Percentiles rank a stretch among this genome's conserved stretches.
Evolutionary conservation across 1,140 invertebrate genomes (phyloP).

Genomic region (Nymphalis io): DNA sequence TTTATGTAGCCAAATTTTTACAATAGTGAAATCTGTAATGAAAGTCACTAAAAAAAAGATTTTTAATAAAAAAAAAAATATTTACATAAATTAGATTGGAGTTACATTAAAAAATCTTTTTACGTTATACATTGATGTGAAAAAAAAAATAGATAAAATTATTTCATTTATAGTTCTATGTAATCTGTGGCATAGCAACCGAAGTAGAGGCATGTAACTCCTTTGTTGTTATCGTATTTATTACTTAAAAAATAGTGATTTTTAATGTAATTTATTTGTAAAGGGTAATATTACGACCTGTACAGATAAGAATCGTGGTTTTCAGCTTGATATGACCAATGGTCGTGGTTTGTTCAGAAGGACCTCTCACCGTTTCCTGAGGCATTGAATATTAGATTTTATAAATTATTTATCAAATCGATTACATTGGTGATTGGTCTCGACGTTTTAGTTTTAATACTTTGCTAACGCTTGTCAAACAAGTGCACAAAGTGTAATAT

Average conservation of each 20-base stretch:
- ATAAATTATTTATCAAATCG: slow-evolving; percentile 18
- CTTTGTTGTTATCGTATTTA: slow-evolving; percentile 73
- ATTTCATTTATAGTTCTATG: neutral
- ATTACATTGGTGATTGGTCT: slow-evolving; percentile 30
- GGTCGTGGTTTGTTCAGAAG: neutral
- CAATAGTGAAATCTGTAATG: slow-evolving; percentile 10
- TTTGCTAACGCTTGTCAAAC: slow-evolving; percentile 74
- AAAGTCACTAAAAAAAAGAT: neutral
- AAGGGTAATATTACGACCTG: slow-evolving; percentile 59
- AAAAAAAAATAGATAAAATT: neutral
- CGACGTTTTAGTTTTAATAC: slow-evolving; percentile 40
- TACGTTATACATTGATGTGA: neutral
- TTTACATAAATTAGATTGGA: neutral
- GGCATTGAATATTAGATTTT: slow-evolving; percentile 21
- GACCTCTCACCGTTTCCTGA: slow-evolving; percentile 6
- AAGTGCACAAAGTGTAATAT: slow-evolving; percentile 70
- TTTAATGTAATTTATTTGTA: slow-evolving; percentile 75
- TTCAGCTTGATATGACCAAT: slow-evolving; percentile 3
- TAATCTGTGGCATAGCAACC: slow-evolving; percentile 31
- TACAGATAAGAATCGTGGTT: slow-evolving; percentile 42
- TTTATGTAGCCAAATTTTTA: neutral
- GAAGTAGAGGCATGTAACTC: slow-evolving; percentile 50
- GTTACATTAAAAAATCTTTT: neutral
- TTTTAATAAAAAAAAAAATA: neutral
- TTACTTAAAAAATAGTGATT: slow-evolving; percentile 72